Evolutionary conservation across 1,140 invertebrate species (phyloP).

Genomic region (Helicoverpa zea): DNA sequence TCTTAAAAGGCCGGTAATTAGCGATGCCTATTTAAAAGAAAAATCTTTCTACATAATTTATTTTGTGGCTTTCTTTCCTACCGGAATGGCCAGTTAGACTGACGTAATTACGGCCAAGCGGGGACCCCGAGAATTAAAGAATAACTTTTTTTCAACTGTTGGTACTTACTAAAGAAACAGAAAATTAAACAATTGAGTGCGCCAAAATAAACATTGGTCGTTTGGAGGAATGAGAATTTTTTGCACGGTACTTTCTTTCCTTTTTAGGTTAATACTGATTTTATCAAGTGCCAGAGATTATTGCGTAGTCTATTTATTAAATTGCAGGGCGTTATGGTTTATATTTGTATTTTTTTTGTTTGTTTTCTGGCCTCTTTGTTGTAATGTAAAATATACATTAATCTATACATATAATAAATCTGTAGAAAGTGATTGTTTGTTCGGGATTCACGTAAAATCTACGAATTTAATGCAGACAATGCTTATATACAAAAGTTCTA

Average conservation of each 20-base stretch:
- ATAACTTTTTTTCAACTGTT: constrained; percentile 49
- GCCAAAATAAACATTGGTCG: constrained; percentile 48
- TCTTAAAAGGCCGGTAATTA: constrained; percentile 50
- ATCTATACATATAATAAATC: too few species aligned
- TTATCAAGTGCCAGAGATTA: constrained; percentile 35
- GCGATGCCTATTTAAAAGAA: constrained; percentile 51
- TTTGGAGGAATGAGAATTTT: constrained; percentile 26
- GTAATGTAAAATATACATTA: too few species aligned
- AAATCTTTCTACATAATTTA: constrained; percentile 54
- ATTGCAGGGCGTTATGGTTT: too few species aligned
- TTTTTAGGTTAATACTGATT: constrained; percentile 35
- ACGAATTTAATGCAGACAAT: too few species aligned
- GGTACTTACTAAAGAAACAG: constrained; percentile 43
- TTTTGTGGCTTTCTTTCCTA: constrained; percentile 50
- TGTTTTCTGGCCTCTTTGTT: too few species aligned
- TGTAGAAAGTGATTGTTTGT: too few species aligned
- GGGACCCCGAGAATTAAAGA: constrained; percentile 49
- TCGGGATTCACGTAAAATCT: too few species aligned
- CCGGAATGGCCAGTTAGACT: constrained; percentile 53
- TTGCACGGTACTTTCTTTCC: neutral
- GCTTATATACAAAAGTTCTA: too few species aligned
- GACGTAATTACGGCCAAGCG: constrained; percentile 51
- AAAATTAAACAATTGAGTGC: constrained; percentile 50
- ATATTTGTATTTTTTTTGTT: too few species aligned
- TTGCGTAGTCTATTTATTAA: constrained; percentile 9